Conservation (phyloP, 2,113 vertebrate species). For the Pomatorhinus ruficollis region DNA sequence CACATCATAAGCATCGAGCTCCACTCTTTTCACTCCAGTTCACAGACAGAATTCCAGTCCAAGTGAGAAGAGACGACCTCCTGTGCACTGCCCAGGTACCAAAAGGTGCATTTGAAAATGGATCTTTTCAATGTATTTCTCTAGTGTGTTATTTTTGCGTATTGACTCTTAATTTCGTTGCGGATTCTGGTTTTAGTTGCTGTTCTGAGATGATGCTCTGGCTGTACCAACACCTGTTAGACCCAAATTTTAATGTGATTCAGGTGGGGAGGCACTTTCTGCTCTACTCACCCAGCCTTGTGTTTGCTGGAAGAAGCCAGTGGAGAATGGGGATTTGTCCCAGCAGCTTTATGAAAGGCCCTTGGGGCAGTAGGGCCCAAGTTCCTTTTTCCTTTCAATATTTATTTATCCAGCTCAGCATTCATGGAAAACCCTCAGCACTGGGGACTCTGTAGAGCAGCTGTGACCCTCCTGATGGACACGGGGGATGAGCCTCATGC, state of each 20-base stretch:
- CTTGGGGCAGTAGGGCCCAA: not conserved
- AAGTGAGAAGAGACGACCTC: not conserved
- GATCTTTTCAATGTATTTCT: not conserved
- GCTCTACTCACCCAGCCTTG: accelerated
- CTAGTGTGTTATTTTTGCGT: not conserved
- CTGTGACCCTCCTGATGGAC: not conserved
- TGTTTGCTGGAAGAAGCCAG: not conserved
- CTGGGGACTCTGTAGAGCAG: not conserved
- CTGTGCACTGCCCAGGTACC: not conserved
- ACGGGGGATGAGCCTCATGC: accelerated
- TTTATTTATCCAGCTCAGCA: not conserved
- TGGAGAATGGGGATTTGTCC: accelerated
- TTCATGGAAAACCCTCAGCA: accelerated
- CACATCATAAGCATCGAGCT: accelerated
- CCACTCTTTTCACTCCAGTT: not conserved
- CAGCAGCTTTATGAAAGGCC: not conserved
- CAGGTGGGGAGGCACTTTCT: not conserved
- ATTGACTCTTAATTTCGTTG: not conserved
- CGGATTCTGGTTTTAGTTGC: not conserved
- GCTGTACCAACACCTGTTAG: not conserved
- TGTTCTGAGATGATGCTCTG: not conserved
- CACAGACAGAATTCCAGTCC: not conserved
- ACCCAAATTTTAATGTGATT: not conserved
- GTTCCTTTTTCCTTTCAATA: not conserved
- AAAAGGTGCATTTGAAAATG: not conserved